Base-by-base conservation (phyloP, 2,797 vertebrate genomes). In the Helicolenus hilgendorfi region DNA sequence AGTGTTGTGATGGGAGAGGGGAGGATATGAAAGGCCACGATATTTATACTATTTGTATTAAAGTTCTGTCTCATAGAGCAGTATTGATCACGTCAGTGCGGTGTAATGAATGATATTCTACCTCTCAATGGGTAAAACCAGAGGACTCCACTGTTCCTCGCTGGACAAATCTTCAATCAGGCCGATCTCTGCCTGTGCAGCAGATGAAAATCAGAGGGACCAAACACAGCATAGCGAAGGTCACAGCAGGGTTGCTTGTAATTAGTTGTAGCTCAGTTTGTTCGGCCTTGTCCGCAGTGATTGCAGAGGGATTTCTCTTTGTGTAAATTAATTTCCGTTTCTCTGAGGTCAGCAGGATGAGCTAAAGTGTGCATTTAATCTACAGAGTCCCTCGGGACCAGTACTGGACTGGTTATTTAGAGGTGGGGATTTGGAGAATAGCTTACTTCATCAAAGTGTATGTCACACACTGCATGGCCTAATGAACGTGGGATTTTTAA, bases 11-110 rank as follows among this genome's bases (percentile, higher is more conserved):
- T 45, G n/a, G 60, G 62, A 79, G 69, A 69, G 38, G 11, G 72
- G 38, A 76, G 82, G 59, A 81, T 55, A 11, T 71, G 24, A 94
- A 95, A 96, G 92, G 86, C 89, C 90, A 94, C 67, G 22, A 22
- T 64, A 55, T 90, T 59, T 91, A 41, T 79, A 72, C 81, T 53
- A 87, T 81, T 87, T 81, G 74, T 73, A 78, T 85, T 81, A 91
- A 88, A 79, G 59, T 45, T 36, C 31, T 38, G 31, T 86, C 69
- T 91, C 62, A 49, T 9, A 56, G 55, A 88, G 58, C 45, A 38
- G 38, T 90, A 94, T 94, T 89, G 72, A 94, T 88, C 63, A 38
- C 24, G 11, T 82, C 76, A 81, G 36, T 1, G 15, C 36, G 26
- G n/a, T 11, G 59, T 77, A 81, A 74, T 72, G 71, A 62, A 81